Conservation (phyloP, 2,797 vertebrate genomes). For the Myripristis jacobus region DNA sequence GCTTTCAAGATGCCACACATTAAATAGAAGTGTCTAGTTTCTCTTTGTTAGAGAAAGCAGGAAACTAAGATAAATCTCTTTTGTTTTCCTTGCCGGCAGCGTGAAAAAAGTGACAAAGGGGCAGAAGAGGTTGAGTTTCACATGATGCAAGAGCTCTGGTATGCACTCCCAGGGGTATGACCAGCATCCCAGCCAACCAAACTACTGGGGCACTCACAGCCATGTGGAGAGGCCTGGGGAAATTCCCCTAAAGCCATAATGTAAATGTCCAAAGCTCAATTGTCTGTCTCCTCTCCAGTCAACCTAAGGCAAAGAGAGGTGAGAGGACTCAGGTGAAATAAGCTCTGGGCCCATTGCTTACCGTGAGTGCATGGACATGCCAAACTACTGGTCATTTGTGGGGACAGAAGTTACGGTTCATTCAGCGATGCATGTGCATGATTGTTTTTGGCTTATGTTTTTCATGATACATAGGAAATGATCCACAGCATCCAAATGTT, state of each 20-base stretch:
- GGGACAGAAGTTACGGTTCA: background rate
- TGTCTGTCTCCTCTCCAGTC: constrained; percentile 33
- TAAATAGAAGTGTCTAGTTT: background rate
- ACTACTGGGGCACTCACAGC: constrained; percentile 44
- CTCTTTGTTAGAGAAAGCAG: background rate
- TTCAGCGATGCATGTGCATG: no score
- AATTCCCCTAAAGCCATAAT: constrained; percentile 29
- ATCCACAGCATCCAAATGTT: no score
- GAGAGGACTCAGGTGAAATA: constrained; percentile 42
- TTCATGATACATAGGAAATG: background rate
- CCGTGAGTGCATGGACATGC: constrained; percentile 30
- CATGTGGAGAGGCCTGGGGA: constrained; percentile 50
- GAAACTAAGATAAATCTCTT: constrained; percentile 31
- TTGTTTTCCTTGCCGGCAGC: constrained; percentile 60
- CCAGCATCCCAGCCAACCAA: constrained; percentile 43
- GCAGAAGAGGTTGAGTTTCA: constrained; percentile 73
- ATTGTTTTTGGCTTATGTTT: background rate
- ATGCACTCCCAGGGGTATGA: constrained; percentile 73
- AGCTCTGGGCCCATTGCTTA: background rate
- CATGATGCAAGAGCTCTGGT: constrained; percentile 80
- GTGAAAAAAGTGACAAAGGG: constrained; percentile 55
- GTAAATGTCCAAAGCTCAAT: constrained; percentile 31
- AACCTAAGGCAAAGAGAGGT: constrained; percentile 19
- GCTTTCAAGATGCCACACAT: background rate
- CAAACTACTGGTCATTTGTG: background rate